Evolutionary conservation across 2,888 invertebrate genomes (phyloP).

Genomic region (Thyatira batis): DNA sequence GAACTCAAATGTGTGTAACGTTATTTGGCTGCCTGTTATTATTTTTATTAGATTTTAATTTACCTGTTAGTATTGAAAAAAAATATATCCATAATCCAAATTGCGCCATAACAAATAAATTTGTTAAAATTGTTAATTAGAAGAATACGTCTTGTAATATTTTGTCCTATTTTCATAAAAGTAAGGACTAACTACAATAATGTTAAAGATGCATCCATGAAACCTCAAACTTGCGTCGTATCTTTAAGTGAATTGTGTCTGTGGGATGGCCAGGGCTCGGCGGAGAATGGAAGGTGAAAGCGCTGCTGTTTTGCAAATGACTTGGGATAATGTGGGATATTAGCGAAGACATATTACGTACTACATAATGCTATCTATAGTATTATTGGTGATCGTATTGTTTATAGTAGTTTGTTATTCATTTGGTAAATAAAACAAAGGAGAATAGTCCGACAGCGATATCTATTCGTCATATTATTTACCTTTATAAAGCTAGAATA

Average conservation of each 20-base stretch:
- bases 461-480: too few species aligned
- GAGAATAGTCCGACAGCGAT: too few species aligned
- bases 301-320: constrained; percentile 35
- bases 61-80: too few species aligned
- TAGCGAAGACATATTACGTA: constrained; percentile 36
- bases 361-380: constrained; percentile 33
- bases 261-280: constrained; percentile 2
- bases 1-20: too few species aligned
- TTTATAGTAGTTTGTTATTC: not conserved
- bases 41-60: too few species aligned
- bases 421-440: not conserved
- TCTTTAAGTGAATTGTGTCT: constrained; percentile 9
- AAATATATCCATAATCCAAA: too few species aligned
- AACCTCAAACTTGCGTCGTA: constrained; percentile 16
- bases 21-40: too few species aligned
- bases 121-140: too few species aligned
- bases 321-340: constrained; percentile 38
- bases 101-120: too few species aligned
- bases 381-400: constrained; percentile 23
- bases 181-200: not conserved
- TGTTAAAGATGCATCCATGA: not conserved
- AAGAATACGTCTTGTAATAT: too few species aligned
- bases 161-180: too few species aligned
- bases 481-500: too few species aligned
- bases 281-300: constrained; percentile 27